These are phyloP conservation scores for Caiman crocodilus DNA, from an alignment of 2,797 vertebrate species.

Conservation along the genomic window DNA sequence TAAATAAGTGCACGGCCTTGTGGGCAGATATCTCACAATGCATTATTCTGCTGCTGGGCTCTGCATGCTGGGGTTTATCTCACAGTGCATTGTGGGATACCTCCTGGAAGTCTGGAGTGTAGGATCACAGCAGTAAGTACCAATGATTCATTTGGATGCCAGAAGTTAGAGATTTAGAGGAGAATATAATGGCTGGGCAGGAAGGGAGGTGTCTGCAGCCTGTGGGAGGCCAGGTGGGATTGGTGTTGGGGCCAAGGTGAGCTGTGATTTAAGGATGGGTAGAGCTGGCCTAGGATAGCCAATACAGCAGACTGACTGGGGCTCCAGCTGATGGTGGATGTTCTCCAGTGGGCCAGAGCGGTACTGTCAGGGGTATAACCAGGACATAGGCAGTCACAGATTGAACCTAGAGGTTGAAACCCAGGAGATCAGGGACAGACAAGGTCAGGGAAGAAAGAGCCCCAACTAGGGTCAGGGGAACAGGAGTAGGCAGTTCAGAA, in stretches of 20 bases:
- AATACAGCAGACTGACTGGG: not conserved
- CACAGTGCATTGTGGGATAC: not conserved
- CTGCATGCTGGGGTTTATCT: not conserved
- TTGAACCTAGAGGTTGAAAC: too few species aligned
- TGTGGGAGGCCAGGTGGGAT: not conserved
- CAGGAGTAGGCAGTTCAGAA: too few species aligned
- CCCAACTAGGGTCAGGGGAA: too few species aligned
- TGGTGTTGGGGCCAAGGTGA: not conserved
- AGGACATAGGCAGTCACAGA: too few species aligned
- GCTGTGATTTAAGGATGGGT: not conserved
- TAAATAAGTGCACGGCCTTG: not conserved
- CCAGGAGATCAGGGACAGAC: too few species aligned
- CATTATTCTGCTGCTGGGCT: not conserved
- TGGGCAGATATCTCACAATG: not conserved
- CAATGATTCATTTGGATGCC: not conserved
- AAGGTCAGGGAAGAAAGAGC: too few species aligned
- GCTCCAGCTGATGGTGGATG: not conserved
- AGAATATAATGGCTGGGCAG: not conserved
- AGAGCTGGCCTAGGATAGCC: not conserved
- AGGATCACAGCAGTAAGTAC: not conserved
- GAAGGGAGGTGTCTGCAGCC: not conserved
- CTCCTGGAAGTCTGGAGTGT: not conserved
- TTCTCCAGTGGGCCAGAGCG: too few species aligned
- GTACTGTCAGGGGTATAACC: too few species aligned
- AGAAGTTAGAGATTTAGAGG: not conserved